A percentile compares a stretch with the other conserved stretches of the same genome.
Conservation (phyloP, 2,113 vertebrate species). For the Oncorhynchus mykiss region DNA sequence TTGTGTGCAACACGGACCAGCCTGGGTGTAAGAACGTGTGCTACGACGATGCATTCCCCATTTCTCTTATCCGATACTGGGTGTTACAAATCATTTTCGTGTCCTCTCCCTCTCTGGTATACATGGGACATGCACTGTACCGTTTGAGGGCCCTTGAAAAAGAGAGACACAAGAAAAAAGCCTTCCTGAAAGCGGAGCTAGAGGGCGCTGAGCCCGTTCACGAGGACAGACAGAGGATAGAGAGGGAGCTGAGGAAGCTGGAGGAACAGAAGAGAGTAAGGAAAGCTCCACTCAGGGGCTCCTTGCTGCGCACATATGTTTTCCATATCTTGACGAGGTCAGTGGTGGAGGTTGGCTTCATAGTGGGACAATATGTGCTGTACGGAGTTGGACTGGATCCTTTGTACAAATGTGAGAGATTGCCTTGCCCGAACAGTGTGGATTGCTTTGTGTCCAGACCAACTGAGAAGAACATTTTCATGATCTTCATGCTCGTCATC, state of each 20-base stretch:
- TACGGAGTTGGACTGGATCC: constrained; percentile 87
- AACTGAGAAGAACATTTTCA: constrained; percentile 95
- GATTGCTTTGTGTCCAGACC: constrained; percentile 95
- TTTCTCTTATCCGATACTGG: constrained; percentile 95
- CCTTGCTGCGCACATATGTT: constrained; percentile 87
- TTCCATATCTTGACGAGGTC: constrained; percentile 94
- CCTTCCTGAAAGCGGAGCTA: constrained; percentile 81
- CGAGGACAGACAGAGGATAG: constrained; percentile 80
- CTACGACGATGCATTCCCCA: constrained; percentile 92
- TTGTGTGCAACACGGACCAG: constrained; percentile 93
- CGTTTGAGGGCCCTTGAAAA: constrained; percentile 87
- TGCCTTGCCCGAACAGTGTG: constrained; percentile 89
- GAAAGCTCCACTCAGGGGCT: constrained; percentile 88
- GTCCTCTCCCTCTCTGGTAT: constrained; percentile 90
- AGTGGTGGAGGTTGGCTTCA: constrained; percentile 88
- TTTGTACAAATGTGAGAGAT: constrained; percentile 85
- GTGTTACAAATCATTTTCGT: constrained; percentile 95
- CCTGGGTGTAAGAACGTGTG: constrained; percentile 92
- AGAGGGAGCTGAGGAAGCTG: constrained; percentile 84
- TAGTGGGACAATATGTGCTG: constrained; percentile 88
- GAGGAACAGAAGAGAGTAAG: constrained; percentile 92
- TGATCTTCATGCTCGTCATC: constrained; percentile 94
- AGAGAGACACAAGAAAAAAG: constrained; percentile 84
- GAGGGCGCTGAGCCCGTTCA: constrained; percentile 75
- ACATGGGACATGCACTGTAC: constrained; percentile 93